Percentiles rank a stretch among this genome's conserved stretches.
phyloP scores from a whole-genome alignment of 2,797 vertebrate genomes.

The Apogon talboti region DNA sequence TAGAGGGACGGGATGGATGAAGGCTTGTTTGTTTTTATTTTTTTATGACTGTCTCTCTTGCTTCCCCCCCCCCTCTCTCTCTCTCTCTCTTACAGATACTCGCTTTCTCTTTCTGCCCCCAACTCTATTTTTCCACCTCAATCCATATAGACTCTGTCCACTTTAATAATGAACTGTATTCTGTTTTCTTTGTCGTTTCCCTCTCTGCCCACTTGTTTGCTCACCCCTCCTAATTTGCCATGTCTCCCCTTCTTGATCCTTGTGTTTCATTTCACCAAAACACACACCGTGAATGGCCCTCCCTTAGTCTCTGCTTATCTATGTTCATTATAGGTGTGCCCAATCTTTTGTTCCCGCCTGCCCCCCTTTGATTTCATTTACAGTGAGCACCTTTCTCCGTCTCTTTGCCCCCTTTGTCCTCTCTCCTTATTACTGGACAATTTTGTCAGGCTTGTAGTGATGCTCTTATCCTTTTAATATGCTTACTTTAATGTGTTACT shows the following conservation, averaged over 20 bases:
- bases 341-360: neutral
- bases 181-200: conserved; percentile 68
- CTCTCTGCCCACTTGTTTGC: conserved; percentile 58
- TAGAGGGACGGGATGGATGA: conserved; percentile 67
- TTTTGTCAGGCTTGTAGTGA: conserved; percentile 57
- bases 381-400: conserved; percentile 45
- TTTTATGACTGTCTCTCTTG: conserved; percentile 46
- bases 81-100: conserved; percentile 8
- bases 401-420: conserved; percentile 44
- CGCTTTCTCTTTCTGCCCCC: conserved; percentile 10
- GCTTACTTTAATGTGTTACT: conserved; percentile 71
- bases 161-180: conserved; percentile 74
- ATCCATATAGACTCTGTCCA: conserved; percentile 51
- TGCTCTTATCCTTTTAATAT: conserved; percentile 78
- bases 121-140: conserved; percentile 52
- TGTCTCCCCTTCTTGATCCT: conserved; percentile 46
- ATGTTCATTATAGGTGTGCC: conserved; percentile 54
- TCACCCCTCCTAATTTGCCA: conserved; percentile 55
- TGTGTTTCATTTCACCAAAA: conserved; percentile 61
- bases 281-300: conserved; percentile 44
- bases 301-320: conserved; percentile 47
- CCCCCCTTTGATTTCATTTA: conserved; percentile 26
- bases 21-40: conserved; percentile 79
- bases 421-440: conserved; percentile 62
- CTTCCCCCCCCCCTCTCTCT: conserved; percentile 26